phyloP scores from a whole-genome alignment of 2,797 vertebrate species.

The Agapornis canus region DNA sequence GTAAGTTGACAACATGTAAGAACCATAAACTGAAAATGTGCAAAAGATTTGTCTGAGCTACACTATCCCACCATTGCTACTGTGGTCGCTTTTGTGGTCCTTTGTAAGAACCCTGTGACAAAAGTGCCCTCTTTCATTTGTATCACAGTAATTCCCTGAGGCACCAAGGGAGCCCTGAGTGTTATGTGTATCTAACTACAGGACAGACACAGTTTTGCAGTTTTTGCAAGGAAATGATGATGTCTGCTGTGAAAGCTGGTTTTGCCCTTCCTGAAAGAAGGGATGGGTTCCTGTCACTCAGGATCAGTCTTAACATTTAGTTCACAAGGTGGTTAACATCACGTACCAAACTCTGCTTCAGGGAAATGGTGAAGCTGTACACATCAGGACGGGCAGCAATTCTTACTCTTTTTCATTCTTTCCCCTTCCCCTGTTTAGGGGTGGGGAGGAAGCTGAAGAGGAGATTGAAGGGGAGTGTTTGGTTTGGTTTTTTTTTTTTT shows the following conservation, averaged over 20 bases:
- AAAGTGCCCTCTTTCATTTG: background rate
- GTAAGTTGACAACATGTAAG: background rate
- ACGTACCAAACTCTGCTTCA: background rate
- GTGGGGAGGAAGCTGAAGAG: rapidly evolving
- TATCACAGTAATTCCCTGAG: background rate
- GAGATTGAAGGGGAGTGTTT: background rate
- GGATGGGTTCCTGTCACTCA: background rate
- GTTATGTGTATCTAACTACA: background rate
- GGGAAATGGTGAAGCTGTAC: background rate
- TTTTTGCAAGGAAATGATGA: background rate
- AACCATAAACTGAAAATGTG: background rate
- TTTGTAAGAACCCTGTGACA: background rate
- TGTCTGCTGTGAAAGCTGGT: background rate
- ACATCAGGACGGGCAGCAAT: background rate
- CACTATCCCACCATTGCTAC: background rate
- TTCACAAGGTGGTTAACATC: background rate
- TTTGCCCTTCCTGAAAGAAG: background rate
- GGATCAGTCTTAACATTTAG: background rate
- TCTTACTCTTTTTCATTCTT: background rate
- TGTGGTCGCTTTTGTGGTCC: background rate
- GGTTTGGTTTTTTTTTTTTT: background rate
- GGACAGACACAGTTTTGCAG: background rate
- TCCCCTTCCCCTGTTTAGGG: background rate
- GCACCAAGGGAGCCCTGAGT: background rate
- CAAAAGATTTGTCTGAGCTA: background rate